Percentiles rank a stretch among this genome's conserved stretches.
phyloP scores from a whole-genome alignment of 53 echinoderm and acorn worm species.

The Hippasteria phrygiana region DNA sequence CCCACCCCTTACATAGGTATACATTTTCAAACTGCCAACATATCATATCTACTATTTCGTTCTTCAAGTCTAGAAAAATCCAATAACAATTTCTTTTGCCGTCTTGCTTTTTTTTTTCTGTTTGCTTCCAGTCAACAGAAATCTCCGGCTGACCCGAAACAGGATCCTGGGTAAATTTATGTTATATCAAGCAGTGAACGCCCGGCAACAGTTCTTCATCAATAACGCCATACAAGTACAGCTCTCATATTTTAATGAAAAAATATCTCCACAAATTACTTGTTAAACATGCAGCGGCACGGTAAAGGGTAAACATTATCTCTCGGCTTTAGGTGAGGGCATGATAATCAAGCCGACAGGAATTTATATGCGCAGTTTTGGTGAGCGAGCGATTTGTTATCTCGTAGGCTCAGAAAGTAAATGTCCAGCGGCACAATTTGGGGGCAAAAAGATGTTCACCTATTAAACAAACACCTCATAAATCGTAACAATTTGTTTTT shows the following conservation, averaged over 20 bases:
- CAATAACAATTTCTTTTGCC: not conserved
- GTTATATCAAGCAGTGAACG: not conserved
- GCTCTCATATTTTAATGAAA: not conserved
- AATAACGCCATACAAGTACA: not conserved
- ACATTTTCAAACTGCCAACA: not conserved
- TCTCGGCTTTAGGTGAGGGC: not conserved
- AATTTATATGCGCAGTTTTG: too few relatives aligned
- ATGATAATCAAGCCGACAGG: too few relatives aligned
- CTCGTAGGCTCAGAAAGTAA: too few relatives aligned
- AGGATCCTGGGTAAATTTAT: constrained; percentile 21
- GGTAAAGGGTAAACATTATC: not conserved
- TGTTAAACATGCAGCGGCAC: constrained; percentile 4
- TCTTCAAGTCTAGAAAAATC: not conserved
- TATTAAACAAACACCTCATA: too few relatives aligned
- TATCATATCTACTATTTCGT: not conserved
- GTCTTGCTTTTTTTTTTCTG: not conserved
- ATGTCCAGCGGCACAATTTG: too few relatives aligned
- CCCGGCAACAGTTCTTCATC: not conserved
- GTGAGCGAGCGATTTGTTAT: too few relatives aligned
- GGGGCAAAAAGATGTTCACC: too few relatives aligned
- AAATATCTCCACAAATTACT: constrained; percentile 1
- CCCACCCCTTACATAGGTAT: not conserved
- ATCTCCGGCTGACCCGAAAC: constrained; percentile 15
- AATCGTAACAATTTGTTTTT: too few relatives aligned
- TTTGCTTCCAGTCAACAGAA: constrained; percentile 7